Base-by-base conservation (phyloP, 2,113 vertebrate genomes). In the Colaptes auratus region DNA sequence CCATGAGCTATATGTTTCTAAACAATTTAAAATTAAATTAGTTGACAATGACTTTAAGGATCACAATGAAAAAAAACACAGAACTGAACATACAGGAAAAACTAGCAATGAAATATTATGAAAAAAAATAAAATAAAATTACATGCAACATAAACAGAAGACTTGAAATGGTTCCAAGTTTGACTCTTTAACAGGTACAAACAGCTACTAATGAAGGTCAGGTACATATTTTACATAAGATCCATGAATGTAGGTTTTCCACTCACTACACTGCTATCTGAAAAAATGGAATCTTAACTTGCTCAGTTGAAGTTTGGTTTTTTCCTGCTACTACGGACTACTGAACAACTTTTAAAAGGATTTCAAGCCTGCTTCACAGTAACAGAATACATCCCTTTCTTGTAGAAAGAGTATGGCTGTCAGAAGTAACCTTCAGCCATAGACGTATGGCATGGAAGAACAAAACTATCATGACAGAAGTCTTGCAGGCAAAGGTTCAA, bases 1-100 rank as follows among this genome's bases (percentile, higher is more conserved):
- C 99, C 99, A 97, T 98, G 98, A 97, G 98, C 97, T 97, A 99
- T 99, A 39, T 99, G 98, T 93, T 97, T 99, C 99, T 99, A 98
- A 73, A 97, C 79, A 97, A 97, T 95, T 83, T 71, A 98, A 93
- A 97, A 91, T 88, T 97, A 95, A 96, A 92, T 95, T 96, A 97
- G 92, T 96, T 95, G 92, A 79, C 63, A 84, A 81, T 81, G 95
- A 87, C 36, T 90, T 84, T 55, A 82, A 89, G 58, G 58, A 86
- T 86, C 56, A 92, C 60, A 92, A 66, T 60, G 24, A 71, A 79
- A 71, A 79, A 78, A 71, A 18, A 39, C 50, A 95, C 23, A 92
- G 56, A 89, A 82, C 10, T 63, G 23, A 84, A 88, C 66, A 71
- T 33, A 27, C 60, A 93, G 63, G n/a, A 74, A 74, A 69, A 86